phyloP scores from a whole-genome alignment of 1,140 invertebrate genomes.

The Gyrodactylus salaris region DNA sequence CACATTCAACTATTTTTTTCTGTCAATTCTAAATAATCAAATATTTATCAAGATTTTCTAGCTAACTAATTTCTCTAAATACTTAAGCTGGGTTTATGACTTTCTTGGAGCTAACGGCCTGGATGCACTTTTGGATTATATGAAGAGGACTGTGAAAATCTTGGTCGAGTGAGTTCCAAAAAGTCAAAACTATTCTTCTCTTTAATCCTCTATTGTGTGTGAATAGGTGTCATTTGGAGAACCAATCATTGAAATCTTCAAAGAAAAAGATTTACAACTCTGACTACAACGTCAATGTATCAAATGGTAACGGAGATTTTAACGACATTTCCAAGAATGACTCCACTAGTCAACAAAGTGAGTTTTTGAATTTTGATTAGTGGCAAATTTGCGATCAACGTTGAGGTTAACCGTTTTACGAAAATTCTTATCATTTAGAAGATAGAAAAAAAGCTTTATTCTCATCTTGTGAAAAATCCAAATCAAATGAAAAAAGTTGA shows the following conservation, averaged over 20 bases:
- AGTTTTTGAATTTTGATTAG: too few species aligned
- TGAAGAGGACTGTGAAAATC: not conserved
- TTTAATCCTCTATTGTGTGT: too few species aligned
- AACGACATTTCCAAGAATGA: not conserved
- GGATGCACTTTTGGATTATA: constrained; percentile 3
- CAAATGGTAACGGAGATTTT: not conserved
- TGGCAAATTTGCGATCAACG: too few species aligned
- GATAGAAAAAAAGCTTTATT: too few species aligned
- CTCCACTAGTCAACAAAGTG: not conserved
- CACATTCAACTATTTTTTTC: not conserved
- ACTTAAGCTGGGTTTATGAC: constrained; percentile 7
- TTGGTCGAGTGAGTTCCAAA: constrained; percentile 2
- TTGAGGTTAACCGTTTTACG: too few species aligned
- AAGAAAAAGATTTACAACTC: not conserved
- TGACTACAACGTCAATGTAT: not conserved
- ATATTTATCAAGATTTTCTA: not conserved
- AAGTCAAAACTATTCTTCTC: too few species aligned
- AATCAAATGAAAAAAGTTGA: too few species aligned
- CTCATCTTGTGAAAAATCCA: too few species aligned
- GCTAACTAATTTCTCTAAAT: not conserved
- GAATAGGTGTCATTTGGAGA: not conserved
- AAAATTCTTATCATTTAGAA: too few species aligned
- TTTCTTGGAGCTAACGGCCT: constrained; percentile 1
- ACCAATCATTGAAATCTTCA: not conserved
- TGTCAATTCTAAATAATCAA: not conserved